phyloP scores from a whole-genome alignment of 37 sponge, comb jelly and placozoan species.

The Spongia lamella region DNA sequence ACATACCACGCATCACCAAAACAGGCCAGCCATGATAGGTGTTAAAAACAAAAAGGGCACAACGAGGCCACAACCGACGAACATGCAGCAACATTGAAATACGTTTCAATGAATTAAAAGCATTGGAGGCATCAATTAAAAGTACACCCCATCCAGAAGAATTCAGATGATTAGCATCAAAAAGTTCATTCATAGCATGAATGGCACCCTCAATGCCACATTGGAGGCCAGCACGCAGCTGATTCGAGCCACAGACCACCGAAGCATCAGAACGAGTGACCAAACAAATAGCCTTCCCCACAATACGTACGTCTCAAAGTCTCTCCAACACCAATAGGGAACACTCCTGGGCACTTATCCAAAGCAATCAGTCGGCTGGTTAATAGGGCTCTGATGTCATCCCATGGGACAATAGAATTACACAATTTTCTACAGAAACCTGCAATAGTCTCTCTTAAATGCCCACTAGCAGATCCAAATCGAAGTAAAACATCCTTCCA shows the following conservation, averaged over 20 bases:
- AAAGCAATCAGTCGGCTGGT: too few species aligned
- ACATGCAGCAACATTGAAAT: conserved; percentile 36
- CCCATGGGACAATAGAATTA: conserved; percentile 18
- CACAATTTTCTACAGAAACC: conserved; percentile 7
- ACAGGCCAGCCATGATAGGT: conserved; percentile 26
- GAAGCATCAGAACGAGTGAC: conserved; percentile 29
- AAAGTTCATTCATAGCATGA: conserved; percentile 41
- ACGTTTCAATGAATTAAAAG: too few species aligned
- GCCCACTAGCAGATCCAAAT: conserved; percentile 29
- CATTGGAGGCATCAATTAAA: too few species aligned
- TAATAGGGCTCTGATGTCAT: conserved; percentile 9
- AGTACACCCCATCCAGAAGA: conserved; percentile 52
- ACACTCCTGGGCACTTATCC: conserved; percentile 5
- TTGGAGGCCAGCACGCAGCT: conserved; percentile 26
- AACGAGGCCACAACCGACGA: conserved; percentile 32
- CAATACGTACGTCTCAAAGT: too few species aligned
- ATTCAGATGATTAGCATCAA: conserved; percentile 28
- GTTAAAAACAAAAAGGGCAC: conserved; percentile 40
- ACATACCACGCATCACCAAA: conserved; percentile 3
- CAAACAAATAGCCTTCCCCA: conserved; percentile 25
- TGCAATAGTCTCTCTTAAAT: conserved; percentile 22
- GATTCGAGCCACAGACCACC: conserved; percentile 28
- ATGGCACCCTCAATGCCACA: too few species aligned
- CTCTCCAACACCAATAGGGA: conserved; percentile 2
- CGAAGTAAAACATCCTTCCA: conserved; percentile 32